These are phyloP conservation scores for Xestia ashworthii DNA, from an alignment of 2,888 invertebrate genomes.

Conservation along the genomic window DNA sequence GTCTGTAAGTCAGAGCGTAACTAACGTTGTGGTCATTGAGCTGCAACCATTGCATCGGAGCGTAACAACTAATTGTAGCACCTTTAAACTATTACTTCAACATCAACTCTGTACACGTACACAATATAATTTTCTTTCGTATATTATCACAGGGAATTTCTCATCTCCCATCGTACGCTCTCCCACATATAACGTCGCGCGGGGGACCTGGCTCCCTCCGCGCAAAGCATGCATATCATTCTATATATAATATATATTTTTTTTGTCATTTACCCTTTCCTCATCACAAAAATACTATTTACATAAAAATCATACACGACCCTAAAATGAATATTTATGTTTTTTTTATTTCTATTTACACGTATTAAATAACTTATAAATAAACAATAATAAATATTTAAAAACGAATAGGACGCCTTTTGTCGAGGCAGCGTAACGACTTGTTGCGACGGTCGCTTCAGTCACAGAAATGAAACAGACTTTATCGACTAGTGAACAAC, in stretches of 20 bases:
- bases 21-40: constrained; percentile 57
- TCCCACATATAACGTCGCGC: constrained; percentile 58
- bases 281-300: constrained; percentile 86
- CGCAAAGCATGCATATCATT: constrained; percentile 67
- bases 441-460: constrained; percentile 64
- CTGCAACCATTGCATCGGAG: constrained; percentile 65
- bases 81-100: constrained; percentile 62
- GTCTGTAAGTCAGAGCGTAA: constrained; percentile 21
- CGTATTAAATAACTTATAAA: constrained; percentile 88
- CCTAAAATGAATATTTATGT: constrained; percentile 84
- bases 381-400: constrained; percentile 88
- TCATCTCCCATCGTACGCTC: constrained; percentile 59
- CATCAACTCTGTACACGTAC: constrained; percentile 57
- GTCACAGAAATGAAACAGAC: constrained; percentile 55
- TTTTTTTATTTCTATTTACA: constrained; percentile 86
- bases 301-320: constrained; percentile 84
- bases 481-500: constrained; percentile 59
- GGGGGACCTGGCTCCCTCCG: constrained; percentile 63
- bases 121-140: constrained; percentile 64
- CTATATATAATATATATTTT: constrained; percentile 75
- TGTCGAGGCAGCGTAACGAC: constrained; percentile 60
- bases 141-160: constrained; percentile 66
- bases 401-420: constrained; percentile 82
- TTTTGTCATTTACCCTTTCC: constrained; percentile 88
- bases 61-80: constrained; percentile 66